Base-by-base conservation (phyloP, 2,888 invertebrate genomes). In the Orthonevra nobilis region DNA sequence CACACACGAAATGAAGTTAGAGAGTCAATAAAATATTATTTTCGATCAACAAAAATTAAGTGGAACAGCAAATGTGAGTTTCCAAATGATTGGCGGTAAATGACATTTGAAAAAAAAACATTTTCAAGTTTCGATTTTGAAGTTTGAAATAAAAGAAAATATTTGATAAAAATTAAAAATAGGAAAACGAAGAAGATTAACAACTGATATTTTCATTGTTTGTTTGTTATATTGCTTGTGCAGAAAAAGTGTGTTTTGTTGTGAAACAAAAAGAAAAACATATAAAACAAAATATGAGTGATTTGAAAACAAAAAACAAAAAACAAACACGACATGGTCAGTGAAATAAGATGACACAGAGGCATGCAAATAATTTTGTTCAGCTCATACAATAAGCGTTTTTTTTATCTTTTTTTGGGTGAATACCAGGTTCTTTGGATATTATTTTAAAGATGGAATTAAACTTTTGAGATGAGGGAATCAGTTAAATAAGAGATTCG, bases 301-400 rank as follows among this genome's bases (percentile, higher is more conserved):
- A 81, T 66, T 81, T 75, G 81, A 82, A 68, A 85, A 83, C 81
- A 81, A n/a, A n/a, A n/a, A 81, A 82, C 83, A 84, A 82, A 82
- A 82, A 73, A 84, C 84, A 82, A 84, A 82, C 79, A 82, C 74
- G 81, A 73, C 79, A 82, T 73, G 81, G 70, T 79, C 73, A 64
- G 73, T 81, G 68, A 81, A 75, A 19, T 74, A 74, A 72, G 69
- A 26, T 73, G 74, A 40, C 77, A 48, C 44, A 36, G 32, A 46
- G 23, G 10, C 75, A 75, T 75, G 75, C 75, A 28, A 7, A 38
- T n/a, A 20, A 15, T 19, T n/a, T 34, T 42, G 23, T 14, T 23
- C 3, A 48, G 6, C n/a, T n/a, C n/a, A n/a, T n/a, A n/a, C n/a
- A n/a, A n/a, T n/a, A n/a, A n/a, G n/a, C n/a, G n/a, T n/a, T n/a